Conservation (phyloP, 2,797 vertebrate species). For the Cercopithecus mitis region DNA sequence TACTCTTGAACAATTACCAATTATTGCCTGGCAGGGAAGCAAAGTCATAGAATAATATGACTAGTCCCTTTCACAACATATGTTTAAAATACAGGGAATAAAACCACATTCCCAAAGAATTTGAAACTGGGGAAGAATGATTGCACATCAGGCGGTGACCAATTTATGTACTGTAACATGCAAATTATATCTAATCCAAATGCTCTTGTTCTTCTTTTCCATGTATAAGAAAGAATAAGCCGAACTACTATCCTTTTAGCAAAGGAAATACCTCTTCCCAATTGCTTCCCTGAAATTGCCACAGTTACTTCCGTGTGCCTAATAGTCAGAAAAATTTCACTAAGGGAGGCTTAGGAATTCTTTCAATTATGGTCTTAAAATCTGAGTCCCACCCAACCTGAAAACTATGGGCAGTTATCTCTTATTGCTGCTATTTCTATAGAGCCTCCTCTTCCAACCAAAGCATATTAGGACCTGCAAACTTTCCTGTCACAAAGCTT, state of each 20-base stretch:
- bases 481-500: neutral
- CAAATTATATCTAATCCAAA: neutral
- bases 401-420: neutral
- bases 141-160: neutral
- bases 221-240: neutral
- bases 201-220: neutral
- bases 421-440: neutral
- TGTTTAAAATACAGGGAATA: neutral
- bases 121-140: neutral
- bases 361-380: neutral
- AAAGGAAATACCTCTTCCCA: slow-evolving; percentile 44
- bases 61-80: neutral
- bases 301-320: neutral
- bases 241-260: neutral
- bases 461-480: neutral
- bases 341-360: neutral
- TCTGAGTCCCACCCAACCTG: neutral
- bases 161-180: neutral
- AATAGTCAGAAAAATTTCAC: neutral
- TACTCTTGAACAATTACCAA: neutral
- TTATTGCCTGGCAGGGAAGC: neutral
- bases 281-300: neutral
- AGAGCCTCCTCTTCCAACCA: neutral
- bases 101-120: slow-evolving; percentile 1
- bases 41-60: neutral